A percentile compares a stretch with the other conserved stretches of the same genome.
phyloP scores from a whole-genome alignment of 2,113 vertebrate species.

The Urocitellus parryii region DNA sequence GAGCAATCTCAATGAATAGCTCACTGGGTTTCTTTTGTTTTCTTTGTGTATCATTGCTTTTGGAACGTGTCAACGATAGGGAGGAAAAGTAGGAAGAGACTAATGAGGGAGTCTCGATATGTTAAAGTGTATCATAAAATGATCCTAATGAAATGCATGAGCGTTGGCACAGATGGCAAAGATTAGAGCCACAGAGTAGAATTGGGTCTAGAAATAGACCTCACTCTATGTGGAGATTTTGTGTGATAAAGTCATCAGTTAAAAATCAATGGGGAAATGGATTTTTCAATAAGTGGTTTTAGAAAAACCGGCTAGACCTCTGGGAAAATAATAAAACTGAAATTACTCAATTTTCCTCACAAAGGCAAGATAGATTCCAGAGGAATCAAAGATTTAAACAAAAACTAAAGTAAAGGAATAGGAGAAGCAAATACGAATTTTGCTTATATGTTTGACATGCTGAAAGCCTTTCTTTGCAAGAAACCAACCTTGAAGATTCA shows the following conservation, averaged over 20 bases:
- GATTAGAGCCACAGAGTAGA: background rate
- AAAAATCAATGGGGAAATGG: slow-evolving; percentile 49
- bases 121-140: slow-evolving; percentile 17
- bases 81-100: slow-evolving; percentile 4
- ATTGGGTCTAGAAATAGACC: slow-evolving; percentile 2
- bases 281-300: slow-evolving; percentile 47
- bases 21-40: slow-evolving; percentile 26
- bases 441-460: background rate
- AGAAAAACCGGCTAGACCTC: slow-evolving; percentile 31
- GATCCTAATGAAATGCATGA: background rate
- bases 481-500: slow-evolving; percentile 34
- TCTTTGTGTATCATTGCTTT: background rate
- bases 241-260: slow-evolving; percentile 24
- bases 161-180: background rate
- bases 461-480: background rate
- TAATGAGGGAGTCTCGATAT: background rate
- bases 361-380: background rate
- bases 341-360: slow-evolving; percentile 13
- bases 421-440: background rate
- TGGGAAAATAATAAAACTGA: slow-evolving; percentile 45
- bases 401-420: slow-evolving; percentile 42
- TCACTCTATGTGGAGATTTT: slow-evolving; percentile 45
- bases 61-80: background rate
- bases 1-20: background rate
- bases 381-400: slow-evolving; percentile 37